Evolutionary conservation across 2,888 invertebrate species (phyloP), one percentile per base, ranked within the genome.

Genomic region (Sphecodes monilicornis): DNA sequence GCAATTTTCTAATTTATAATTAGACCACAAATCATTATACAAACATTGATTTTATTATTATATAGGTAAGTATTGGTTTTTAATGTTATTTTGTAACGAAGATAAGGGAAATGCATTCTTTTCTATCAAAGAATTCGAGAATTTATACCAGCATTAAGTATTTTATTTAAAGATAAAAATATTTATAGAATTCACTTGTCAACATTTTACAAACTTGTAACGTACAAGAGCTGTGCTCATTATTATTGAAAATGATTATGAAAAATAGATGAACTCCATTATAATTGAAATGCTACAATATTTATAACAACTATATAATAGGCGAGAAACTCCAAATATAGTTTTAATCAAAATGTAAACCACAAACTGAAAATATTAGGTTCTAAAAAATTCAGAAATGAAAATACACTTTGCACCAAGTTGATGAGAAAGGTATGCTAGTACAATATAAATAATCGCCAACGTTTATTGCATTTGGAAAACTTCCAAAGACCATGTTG

Each of bases 391-490:
- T 60, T 39, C 22, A 11, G 3, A 26, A 32, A 43, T 41, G 26
- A 26, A 4, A 39, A 26, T 13, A 29, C 43, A 10, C 6, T 16
- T 29, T 11, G 18, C 50, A 64, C 18, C 64, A 64, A 22, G 39
- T 43, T 71, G 76, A 16, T 26, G 57, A 71, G 71, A 36, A 71
- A 36, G 26, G 71, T 36, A 5, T 10, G 16, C 11, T 41, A 41
- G 71, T 77, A 54, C 16, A 26, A 26, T 72, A 72, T 77, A 77
- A 72, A 54, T 76, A 26, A 76, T 77, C 26, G 26, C 8, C 32
- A 50, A 60, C 76, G 68, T 80, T 80, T 41, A 60, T 80, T 69
- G 26, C 76, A 26, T 46, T 72, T 80, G 80, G 83, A 76, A 18
- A 41, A 26, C 5, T 5, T 83, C 80, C 83, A 83, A 60, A 36